These are phyloP conservation scores for Eledona agricola DNA, from an alignment of 2,888 invertebrate species.

Conservation along the genomic window DNA sequence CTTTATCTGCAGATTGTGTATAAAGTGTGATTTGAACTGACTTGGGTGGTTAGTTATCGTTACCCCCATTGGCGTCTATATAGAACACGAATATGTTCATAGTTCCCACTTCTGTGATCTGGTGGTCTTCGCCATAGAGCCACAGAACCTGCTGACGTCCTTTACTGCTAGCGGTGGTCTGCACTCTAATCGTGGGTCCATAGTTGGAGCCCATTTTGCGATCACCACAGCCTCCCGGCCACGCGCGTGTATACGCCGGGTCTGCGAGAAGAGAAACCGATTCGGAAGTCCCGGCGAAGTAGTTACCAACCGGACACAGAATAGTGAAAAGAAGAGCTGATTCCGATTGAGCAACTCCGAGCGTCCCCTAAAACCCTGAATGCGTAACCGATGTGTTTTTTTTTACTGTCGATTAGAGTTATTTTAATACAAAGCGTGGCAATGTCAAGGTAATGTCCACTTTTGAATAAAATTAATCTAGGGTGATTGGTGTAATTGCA, in stretches of 20 bases:
- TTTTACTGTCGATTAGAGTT: too few relatives aligned
- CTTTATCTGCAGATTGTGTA: conserved; percentile 80
- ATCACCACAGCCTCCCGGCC: conserved; percentile 94
- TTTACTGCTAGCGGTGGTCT: conserved; percentile 76
- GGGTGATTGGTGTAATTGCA: too few relatives aligned
- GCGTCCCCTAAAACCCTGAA: conserved; percentile 73
- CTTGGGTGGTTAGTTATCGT: too few relatives aligned
- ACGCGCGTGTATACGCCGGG: conserved; percentile 84
- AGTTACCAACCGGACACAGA: conserved; percentile 84
- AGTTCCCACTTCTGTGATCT: conserved; percentile 96
- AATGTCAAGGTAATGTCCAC: too few relatives aligned
- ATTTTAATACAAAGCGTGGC: too few relatives aligned
- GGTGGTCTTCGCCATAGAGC: conserved; percentile 93
- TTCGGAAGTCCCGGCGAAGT: conserved; percentile 76
- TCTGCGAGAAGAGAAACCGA: conserved; percentile 90
- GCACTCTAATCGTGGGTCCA: conserved; percentile 85
- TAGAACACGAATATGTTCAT: conserved; percentile 97
- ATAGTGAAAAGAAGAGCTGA: conserved; percentile 92
- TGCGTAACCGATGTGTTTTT: too few relatives aligned
- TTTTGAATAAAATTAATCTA: too few relatives aligned
- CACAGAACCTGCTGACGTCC: conserved; percentile 96
- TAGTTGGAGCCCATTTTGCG: conserved; percentile 96
- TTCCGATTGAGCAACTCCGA: conserved; percentile 89
- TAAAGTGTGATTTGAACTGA: conserved; percentile 42
- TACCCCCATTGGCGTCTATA: conserved; percentile 91